These are phyloP conservation scores for Tragulus kanchil DNA, from an alignment of 2,113 vertebrate species.

Conservation along the genomic window DNA sequence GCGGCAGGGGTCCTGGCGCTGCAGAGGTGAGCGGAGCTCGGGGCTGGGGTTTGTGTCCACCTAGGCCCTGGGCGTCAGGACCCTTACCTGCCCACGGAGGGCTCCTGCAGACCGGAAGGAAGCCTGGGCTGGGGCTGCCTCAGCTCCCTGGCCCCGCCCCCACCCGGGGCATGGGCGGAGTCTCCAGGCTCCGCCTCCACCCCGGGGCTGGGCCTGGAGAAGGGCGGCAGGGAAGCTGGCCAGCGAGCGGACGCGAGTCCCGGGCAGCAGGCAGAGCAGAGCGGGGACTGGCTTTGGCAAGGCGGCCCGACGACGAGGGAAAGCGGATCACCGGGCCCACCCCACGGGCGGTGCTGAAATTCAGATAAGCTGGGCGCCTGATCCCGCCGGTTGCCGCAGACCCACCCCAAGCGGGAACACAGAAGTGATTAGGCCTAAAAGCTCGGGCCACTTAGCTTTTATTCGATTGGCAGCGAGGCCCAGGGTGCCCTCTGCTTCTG, in stretches of 20 bases:
- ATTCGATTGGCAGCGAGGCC: constrained; percentile 69
- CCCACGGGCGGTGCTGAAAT: background rate
- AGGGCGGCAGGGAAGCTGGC: background rate
- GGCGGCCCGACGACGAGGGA: background rate
- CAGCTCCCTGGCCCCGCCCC: background rate
- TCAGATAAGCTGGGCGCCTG: constrained; percentile 58
- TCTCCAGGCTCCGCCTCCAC: background rate
- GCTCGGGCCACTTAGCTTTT: constrained; percentile 76
- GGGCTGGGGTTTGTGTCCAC: background rate
- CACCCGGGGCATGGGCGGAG: background rate
- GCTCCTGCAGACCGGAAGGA: background rate
- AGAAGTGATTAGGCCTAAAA: constrained; percentile 78
- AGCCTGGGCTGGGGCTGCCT: background rate
- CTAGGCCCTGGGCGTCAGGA: background rate
- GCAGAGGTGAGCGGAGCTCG: background rate
- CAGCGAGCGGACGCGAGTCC: background rate
- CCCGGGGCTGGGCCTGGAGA: background rate
- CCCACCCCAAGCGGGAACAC: constrained; percentile 64
- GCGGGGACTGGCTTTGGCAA: background rate
- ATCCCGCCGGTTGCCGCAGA: background rate
- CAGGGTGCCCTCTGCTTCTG: constrained; percentile 74
- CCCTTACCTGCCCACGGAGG: accelerated
- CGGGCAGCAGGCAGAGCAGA: accelerated
- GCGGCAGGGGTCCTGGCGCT: background rate
- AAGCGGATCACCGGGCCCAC: background rate